Evolutionary conservation across 2,888 invertebrate species (phyloP).

Genomic region (Ophion slaviceki): DNA sequence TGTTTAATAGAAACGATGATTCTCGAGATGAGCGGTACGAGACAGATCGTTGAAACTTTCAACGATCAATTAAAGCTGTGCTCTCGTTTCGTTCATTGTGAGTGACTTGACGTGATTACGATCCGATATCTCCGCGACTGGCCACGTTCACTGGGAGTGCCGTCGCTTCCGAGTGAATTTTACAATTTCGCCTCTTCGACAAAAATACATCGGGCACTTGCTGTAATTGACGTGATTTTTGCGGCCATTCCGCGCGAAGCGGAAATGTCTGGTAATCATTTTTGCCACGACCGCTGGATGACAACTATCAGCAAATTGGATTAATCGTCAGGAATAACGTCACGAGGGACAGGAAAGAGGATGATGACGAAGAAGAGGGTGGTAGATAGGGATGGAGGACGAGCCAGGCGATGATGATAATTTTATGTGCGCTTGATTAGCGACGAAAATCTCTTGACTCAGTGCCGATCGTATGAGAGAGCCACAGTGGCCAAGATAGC

Average conservation of each 20-base stretch:
- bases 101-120: neutral
- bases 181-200: conserved; percentile 22
- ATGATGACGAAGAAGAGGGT: conserved; percentile 38
- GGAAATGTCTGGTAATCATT: conserved; percentile 13
- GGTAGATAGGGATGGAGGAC: conserved; percentile 46
- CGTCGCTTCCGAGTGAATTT: conserved; percentile 34
- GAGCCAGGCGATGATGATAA: conserved; percentile 34
- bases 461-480: conserved; percentile 53
- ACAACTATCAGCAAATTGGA: conserved; percentile 45
- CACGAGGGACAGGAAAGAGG: conserved; percentile 45
- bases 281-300: neutral
- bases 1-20: conserved; percentile 8
- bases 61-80: conserved; percentile 34
- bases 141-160: conserved; percentile 39
- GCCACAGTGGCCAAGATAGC: conserved; percentile 39
- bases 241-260: neutral
- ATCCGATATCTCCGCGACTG: conserved; percentile 17
- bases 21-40: conserved; percentile 12
- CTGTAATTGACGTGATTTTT: neutral
- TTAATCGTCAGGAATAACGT: conserved; percentile 72
- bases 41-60: conserved; percentile 57
- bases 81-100: conserved; percentile 1
- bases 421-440: conserved; percentile 35
- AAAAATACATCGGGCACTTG: neutral
- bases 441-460: conserved; percentile 55